Evolutionary conservation across 2,888 invertebrate species (phyloP), one percentile per base, ranked within the genome.

Genomic region (Drosophila neonasuta): DNA sequence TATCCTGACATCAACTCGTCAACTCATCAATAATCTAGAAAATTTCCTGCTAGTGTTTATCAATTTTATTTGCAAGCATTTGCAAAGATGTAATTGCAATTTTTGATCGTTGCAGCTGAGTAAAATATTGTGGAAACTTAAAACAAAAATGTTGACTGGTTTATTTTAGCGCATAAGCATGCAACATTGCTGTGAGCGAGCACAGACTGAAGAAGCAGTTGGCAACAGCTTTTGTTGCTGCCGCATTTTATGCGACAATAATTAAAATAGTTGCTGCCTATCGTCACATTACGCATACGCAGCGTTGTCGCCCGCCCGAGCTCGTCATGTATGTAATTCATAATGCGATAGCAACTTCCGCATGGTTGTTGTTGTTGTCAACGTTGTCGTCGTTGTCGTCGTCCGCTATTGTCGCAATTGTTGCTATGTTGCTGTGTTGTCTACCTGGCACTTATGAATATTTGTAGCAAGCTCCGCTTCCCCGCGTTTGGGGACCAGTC

Each of bases 181-280:
- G 41, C 10, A 30, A 56, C 46, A 41, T 36, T 42, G 54, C 54
- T 44, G 10, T n/a, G 17, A 29, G 30, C 54, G 32, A n/a, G 32
- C 32, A 3, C 24, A 20, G 39, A 17, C 13, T 17, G 46, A 30
- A 42, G 46, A 30, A 42, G 48, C 48, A 54, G 48, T 51, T 60
- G 71, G 20, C 20, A 20, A 20, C 66, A 55, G 56, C 54, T 61
- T 61, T 66, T 70, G 71, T 54, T 57, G 36, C 24, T 24, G 59
- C 52, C 67, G 51, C 77, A 76, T 76, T 59, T 62, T 66, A 76
- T 67, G 73, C 59, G 73, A 72, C 48, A 62, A 71, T 57, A 80
- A 55, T 83, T 85, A 82, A 84, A 80, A 80, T 80, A 82, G 80
- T 85, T 85, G 66, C 77, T 82, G 78, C 74, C 86, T 85, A 82